Evolutionary conservation across 1,140 invertebrate species (phyloP).

Genomic region (Polypedilum vanderplanki): DNA sequence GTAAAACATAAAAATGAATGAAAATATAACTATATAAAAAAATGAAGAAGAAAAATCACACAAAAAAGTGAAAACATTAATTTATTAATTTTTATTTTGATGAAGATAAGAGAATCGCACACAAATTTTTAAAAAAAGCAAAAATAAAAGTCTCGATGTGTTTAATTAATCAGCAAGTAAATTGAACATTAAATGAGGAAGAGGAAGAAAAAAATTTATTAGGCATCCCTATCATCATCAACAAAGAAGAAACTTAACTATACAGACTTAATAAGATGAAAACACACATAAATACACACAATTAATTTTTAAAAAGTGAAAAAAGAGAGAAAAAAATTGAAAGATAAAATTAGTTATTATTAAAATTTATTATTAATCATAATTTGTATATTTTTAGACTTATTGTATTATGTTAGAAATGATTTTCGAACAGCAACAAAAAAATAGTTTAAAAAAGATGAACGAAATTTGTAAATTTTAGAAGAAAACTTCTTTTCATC

Average conservation of each 20-base stretch:
- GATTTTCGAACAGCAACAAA: too few species aligned
- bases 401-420: too few species aligned
- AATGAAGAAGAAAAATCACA: background rate
- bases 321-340: background rate
- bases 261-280: background rate
- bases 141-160: slow-evolving; percentile 10
- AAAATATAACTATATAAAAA: background rate
- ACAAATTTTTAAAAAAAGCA: background rate
- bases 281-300: too few species aligned
- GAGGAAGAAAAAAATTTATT: background rate
- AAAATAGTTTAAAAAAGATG: too few species aligned
- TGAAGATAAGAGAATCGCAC: slow-evolving; percentile 31
- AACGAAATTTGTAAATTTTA: too few species aligned
- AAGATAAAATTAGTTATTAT: slow-evolving; percentile 9
- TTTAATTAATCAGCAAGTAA: slow-evolving; percentile 14
- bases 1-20: background rate
- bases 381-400: background rate
- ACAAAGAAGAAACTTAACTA: slow-evolving; percentile 13
- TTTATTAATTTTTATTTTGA: slow-evolving; percentile 24
- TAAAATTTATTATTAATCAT: background rate
- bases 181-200: background rate
- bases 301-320: slow-evolving; percentile 17
- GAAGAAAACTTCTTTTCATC: too few species aligned
- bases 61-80: background rate
- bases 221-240: slow-evolving; percentile 5